A percentile compares a stretch with the other conserved stretches of the same genome.
phyloP scores from a whole-genome alignment of 1,140 invertebrate genomes.

The Halesus radiatus region DNA sequence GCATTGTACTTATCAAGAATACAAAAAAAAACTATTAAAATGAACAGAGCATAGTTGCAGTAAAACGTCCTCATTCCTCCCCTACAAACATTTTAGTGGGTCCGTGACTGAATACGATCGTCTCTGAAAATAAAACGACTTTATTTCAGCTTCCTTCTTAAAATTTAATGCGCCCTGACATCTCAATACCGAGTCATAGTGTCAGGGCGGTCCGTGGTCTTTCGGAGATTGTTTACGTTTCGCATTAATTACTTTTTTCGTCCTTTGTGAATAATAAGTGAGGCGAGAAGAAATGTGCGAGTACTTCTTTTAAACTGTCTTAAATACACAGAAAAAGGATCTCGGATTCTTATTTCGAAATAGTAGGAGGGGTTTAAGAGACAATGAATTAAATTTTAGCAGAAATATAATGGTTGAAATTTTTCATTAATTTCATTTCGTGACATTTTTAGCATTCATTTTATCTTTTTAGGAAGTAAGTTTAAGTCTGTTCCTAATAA shows the following conservation, averaged over 20 bases:
- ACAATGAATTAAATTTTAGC: conserved; percentile 9
- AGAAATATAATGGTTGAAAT: too few relatives aligned
- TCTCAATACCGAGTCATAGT: conserved; percentile 26
- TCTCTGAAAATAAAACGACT: conserved; percentile 35
- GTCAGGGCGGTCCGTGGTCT: conserved; percentile 21
- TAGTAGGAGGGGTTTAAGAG: not conserved
- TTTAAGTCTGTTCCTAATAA: too few relatives aligned
- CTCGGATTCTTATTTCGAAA: conserved; percentile 21
- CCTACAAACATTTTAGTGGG: too few relatives aligned
- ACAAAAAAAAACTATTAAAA: too few relatives aligned
- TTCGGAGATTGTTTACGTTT: conserved; percentile 33
- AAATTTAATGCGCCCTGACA: conserved; percentile 27
- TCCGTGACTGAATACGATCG: not conserved
- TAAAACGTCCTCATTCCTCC: too few relatives aligned
- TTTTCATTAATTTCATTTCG: too few relatives aligned
- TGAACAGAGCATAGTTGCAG: too few relatives aligned
- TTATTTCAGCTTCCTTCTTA: not conserved
- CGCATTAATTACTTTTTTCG: conserved; percentile 39
- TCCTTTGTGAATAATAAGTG: conserved; percentile 39
- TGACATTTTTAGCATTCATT: too few relatives aligned
- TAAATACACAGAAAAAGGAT: conserved; percentile 5
- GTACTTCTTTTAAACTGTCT: conserved; percentile 8
- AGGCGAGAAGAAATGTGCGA: conserved; percentile 8
- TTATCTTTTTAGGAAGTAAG: too few relatives aligned
- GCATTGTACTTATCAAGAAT: too few relatives aligned